phyloP scores from a whole-genome alignment of 2,888 invertebrate species.

The Lithophane leautieri region DNA sequence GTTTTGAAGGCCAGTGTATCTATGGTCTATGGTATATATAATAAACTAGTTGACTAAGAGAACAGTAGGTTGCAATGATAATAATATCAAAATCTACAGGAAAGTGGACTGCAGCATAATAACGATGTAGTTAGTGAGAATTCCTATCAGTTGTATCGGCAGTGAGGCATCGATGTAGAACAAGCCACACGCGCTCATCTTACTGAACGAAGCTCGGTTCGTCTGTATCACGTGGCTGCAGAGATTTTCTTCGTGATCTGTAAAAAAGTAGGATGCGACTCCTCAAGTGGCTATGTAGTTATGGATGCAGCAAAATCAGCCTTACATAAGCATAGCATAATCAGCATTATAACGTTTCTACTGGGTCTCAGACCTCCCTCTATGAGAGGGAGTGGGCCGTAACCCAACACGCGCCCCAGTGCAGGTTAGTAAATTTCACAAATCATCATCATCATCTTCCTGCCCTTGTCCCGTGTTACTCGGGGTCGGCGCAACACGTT shows the following conservation, averaged over 20 bases:
- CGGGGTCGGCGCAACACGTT: too few relatives aligned
- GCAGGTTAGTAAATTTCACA: neutral
- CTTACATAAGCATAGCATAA: neutral
- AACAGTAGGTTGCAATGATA: too few relatives aligned
- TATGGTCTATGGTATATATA: neutral
- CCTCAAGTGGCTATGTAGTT: neutral
- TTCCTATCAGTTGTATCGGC: conserved; percentile 26
- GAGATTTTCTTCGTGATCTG: conserved; percentile 32
- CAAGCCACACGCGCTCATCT: conserved; percentile 48
- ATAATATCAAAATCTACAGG: conserved; percentile 18
- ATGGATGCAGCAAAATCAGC: neutral
- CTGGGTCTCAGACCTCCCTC: neutral
- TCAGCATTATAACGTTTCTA: neutral
- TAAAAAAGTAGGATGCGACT: conserved; percentile 1
- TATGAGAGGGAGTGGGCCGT: neutral
- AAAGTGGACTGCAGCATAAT: conserved; percentile 43
- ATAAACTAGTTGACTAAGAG: neutral
- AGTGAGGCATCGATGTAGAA: conserved; percentile 39
- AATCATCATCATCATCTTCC: too few relatives aligned
- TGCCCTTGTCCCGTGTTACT: too few relatives aligned
- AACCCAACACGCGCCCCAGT: neutral
- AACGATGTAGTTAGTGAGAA: conserved; percentile 44
- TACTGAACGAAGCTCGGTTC: conserved; percentile 36
- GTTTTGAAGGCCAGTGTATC: too few relatives aligned
- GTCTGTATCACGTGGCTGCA: conserved; percentile 30